Evolutionary conservation across 2,888 invertebrate species (phyloP), one percentile per base, ranked within the genome.

Genomic region (Liposcelis brunnea): DNA sequence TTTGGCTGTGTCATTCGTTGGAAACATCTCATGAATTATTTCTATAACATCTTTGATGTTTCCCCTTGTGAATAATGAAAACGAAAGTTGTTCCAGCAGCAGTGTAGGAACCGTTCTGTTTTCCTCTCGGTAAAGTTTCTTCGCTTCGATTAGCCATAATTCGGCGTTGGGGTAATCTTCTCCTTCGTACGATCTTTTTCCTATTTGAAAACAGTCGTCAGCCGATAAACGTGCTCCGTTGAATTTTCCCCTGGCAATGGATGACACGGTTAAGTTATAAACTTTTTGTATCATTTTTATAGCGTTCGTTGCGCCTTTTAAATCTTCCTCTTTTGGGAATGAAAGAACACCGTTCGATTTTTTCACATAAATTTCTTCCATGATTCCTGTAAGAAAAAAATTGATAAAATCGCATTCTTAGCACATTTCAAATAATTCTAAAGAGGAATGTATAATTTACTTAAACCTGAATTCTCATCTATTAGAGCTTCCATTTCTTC

Each of bases 71-170:
- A 8, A 12, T 12, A 15, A 42, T 45, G 31, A 45, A 47, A 11
- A 66, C 64, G n/a, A n/a, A n/a, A n/a, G n/a, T n/a, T n/a, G n/a
- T n/a, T n/a, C n/a, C n/a, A n/a, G n/a, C n/a, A n/a, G n/a, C n/a
- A n/a, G n/a, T n/a, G n/a, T n/a, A n/a, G n/a, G n/a, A n/a, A n/a
- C n/a, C n/a, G n/a, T n/a, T n/a, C n/a, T n/a, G n/a, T n/a, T n/a
- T n/a, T n/a, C n/a, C n/a, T n/a, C n/a, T n/a, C n/a, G n/a, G n/a
- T n/a, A n/a, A n/a, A n/a, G n/a, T n/a, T n/a, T n/a, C 90, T 52
- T 76, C 74, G 97, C 86, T 63, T 93, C 90, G 52, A 76, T 74
- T 93, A 97, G 95, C 98, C 97, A 98, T 40, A 85, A 68, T 2
- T 86, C 74, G 0, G 93, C 87, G 61, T 97, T 94, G 56, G 83